phyloP scores from a whole-genome alignment of 2,888 invertebrate species.

The Dryobotodes eremita region DNA sequence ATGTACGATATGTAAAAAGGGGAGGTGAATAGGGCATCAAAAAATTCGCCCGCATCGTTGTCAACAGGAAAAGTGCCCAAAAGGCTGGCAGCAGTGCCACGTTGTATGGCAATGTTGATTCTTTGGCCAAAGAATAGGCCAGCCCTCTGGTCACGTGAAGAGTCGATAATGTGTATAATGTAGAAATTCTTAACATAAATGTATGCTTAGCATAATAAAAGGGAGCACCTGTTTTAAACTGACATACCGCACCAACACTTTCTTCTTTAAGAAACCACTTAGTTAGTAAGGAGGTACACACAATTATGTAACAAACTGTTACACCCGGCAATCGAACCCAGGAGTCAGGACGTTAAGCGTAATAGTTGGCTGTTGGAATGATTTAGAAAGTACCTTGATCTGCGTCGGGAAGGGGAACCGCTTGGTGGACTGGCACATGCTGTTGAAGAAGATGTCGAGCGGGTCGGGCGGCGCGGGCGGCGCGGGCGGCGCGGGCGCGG shows the following conservation, averaged over 20 bases:
- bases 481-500: conserved; percentile 27
- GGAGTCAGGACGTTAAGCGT: background rate
- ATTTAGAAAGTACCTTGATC: conserved; percentile 70
- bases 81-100: too few relatives aligned
- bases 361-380: background rate
- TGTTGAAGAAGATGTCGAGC: conserved; percentile 86
- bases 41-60: too few relatives aligned
- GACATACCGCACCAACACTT: background rate
- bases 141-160: background rate
- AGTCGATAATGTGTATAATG: too few relatives aligned
- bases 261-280: background rate
- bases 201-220: background rate
- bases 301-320: background rate
- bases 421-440: conserved; percentile 88
- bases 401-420: conserved; percentile 85
- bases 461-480: conserved; percentile 76
- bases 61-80: too few relatives aligned
- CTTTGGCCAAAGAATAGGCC: too few relatives aligned
- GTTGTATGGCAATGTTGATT: too few relatives aligned
- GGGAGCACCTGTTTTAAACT: too few relatives aligned
- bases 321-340: background rate
- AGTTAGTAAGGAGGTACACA: background rate
- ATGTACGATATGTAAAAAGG: too few relatives aligned
- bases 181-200: background rate
- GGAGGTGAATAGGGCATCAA: too few relatives aligned